A percentile compares a stretch with the other conserved stretches of the same genome.
Evolutionary conservation across 2,797 vertebrate species (phyloP).

Genomic region (Falco berigora): DNA sequence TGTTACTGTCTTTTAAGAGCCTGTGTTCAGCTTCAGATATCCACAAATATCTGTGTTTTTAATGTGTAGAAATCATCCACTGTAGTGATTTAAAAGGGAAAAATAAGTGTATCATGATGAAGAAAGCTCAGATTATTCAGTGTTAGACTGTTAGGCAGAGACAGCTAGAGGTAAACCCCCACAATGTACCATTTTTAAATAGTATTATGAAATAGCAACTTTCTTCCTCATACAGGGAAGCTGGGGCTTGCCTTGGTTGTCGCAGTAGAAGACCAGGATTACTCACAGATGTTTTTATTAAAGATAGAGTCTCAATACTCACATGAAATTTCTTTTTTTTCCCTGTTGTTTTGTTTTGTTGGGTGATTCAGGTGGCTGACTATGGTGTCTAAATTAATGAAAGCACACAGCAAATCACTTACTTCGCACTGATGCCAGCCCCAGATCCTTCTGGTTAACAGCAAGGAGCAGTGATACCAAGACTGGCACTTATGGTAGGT

Average conservation of each 20-base stretch:
- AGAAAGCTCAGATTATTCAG: neutral
- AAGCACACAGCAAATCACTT: neutral
- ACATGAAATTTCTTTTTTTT: neutral
- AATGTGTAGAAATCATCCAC: neutral
- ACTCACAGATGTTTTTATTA: neutral
- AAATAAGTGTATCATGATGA: neutral
- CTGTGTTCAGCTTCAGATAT: neutral
- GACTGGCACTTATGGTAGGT: neutral
- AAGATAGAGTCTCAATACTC: neutral
- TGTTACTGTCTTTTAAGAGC: neutral
- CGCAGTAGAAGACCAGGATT: neutral
- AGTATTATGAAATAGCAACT: neutral
- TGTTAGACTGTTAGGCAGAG: neutral
- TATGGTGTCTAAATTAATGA: neutral
- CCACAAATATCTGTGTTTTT: neutral
- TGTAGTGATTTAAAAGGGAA: neutral
- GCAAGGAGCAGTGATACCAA: neutral
- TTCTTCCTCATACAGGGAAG: neutral
- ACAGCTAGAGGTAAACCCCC: neutral
- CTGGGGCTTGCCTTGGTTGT: neutral
- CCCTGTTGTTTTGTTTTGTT: neutral
- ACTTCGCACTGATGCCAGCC: neutral
- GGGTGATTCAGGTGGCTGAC: neutral
- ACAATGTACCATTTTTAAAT: neutral
- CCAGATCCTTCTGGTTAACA: neutral